phyloP scores from a whole-genome alignment of 1,140 invertebrate species.

The Drosophila littoralis region DNA sequence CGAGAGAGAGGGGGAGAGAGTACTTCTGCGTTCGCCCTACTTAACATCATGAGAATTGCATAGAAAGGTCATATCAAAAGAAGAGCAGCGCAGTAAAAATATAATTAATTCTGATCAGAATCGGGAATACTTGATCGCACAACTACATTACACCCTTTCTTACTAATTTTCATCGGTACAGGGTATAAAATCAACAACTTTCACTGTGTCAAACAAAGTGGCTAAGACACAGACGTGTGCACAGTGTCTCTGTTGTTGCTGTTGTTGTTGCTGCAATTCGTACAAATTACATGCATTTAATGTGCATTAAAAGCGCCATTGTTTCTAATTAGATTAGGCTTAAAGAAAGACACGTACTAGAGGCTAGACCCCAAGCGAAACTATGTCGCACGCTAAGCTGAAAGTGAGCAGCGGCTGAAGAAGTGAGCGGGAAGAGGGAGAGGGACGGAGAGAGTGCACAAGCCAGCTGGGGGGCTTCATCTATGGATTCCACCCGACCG shows the following conservation, averaged over 20 bases:
- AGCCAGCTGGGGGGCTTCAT: slow-evolving; percentile 6
- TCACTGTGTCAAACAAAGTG: slow-evolving; percentile 61
- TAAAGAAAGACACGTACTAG: slow-evolving; percentile 47
- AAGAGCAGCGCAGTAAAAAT: slow-evolving; percentile 11
- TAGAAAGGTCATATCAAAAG: not conserved
- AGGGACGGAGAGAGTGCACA: not conserved
- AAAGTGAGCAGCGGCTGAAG: not conserved
- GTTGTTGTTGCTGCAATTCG: slow-evolving; percentile 25
- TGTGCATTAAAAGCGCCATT: slow-evolving; percentile 56
- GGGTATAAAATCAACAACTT: slow-evolving; percentile 57
- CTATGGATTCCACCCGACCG: slow-evolving; percentile 35
- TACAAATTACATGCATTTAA: slow-evolving; percentile 69
- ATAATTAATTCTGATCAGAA: not conserved
- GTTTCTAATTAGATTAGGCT: slow-evolving; percentile 80
- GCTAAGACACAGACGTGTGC: slow-evolving; percentile 22
- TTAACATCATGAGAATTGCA: not conserved
- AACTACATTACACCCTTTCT: not conserved
- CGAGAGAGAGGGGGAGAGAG: no score
- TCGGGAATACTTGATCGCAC: not conserved
- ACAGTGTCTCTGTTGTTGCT: slow-evolving; percentile 26
- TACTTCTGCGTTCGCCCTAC: no score
- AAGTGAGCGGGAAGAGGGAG: not conserved
- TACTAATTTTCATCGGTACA: not conserved
- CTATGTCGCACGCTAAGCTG: slow-evolving; percentile 77
- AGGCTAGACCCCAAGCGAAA: slow-evolving; percentile 58